Evolutionary conservation across 2,888 invertebrate species (phyloP), one percentile per base, ranked within the genome.

Genomic region (Hypomecis punctinalis): DNA sequence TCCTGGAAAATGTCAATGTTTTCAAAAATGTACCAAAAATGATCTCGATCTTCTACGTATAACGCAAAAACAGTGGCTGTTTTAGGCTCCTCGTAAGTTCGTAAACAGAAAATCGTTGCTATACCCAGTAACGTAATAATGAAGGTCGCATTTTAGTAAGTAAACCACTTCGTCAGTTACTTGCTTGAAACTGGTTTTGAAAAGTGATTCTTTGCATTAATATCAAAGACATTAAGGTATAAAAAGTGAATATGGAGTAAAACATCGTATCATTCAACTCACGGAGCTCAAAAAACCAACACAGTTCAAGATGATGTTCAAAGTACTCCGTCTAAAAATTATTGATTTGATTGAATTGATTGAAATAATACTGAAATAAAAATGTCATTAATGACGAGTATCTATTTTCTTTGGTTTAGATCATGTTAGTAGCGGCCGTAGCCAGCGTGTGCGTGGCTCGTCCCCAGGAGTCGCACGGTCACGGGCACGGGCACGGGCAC

Each of bases 401-500:
- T 37, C 6, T 39, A 39, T 5, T 3, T 5, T 46, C 3, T 35
- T 36, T 42, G 5, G 8, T 42, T 37, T 52, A 81, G 83, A 60
- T 78, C n/a, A 39, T 79, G 3, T n/a, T 78, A 5, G 9, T 76
- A 6, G 67, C 71, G 37, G 73, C 70, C 4, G 39, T 75, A 10
- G 54, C 78, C 6, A 71, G 73, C 6, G 73, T 73, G 10, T 74
- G 70, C n/a, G 61, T 67, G 52, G 80, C 77, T 69, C 76, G 78
- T 0, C 78, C 81, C 0, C 81, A 80, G 37, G 70, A 54, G 6
- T 33, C 42, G n/a, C 53, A 83, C 67, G 78, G 82, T 9, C 84
- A 88, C 80, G 93, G 93, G 11, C 63, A 59, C 23, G 23, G 23
- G 23, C 23, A 23, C 54, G 63, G 54, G 7, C 63, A 63, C 55